A percentile compares a stretch with the other conserved stretches of the same genome.
These are phyloP conservation scores for Battus philenor DNA, from an alignment of 1,140 invertebrate species.

Conservation along the genomic window DNA sequence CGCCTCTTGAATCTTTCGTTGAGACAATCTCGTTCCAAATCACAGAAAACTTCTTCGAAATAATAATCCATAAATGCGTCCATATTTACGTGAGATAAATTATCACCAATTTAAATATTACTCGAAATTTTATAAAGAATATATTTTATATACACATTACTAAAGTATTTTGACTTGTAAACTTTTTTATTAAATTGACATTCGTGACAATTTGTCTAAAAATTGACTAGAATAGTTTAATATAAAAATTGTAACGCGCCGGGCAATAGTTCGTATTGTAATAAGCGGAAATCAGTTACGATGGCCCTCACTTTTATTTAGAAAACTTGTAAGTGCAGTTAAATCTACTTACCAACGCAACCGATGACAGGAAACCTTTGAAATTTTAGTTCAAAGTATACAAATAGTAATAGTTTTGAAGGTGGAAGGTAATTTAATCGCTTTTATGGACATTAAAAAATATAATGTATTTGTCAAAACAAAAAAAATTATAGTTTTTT, in stretches of 20 bases:
- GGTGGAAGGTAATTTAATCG: too few species aligned
- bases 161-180: too few species aligned
- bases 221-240: too few species aligned
- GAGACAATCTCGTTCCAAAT: conserved; percentile 79
- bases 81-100: conserved; percentile 61
- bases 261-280: conserved; percentile 14
- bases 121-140: background rate
- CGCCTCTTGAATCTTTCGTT: conserved; percentile 79
- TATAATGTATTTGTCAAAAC: too few species aligned
- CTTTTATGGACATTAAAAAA: too few species aligned
- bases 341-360: conserved; percentile 51
- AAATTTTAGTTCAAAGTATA: conserved; percentile 1
- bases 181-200: background rate
- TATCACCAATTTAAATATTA: background rate
- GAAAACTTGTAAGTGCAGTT: conserved; percentile 50
- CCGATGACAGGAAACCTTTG: conserved; percentile 43
- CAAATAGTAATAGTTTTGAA: too few species aligned
- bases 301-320: conserved; percentile 17
- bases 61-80: conserved; percentile 82
- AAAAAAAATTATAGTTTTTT: too few species aligned
- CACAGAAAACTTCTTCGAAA: conserved; percentile 81
- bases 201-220: too few species aligned
- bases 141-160: background rate
- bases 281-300: conserved; percentile 41
- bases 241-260: too few species aligned